A percentile compares a stretch with the other conserved stretches of the same genome.
Evolutionary conservation across 2,113 vertebrate species (phyloP).

Genomic region (Capreolus pygargus): DNA sequence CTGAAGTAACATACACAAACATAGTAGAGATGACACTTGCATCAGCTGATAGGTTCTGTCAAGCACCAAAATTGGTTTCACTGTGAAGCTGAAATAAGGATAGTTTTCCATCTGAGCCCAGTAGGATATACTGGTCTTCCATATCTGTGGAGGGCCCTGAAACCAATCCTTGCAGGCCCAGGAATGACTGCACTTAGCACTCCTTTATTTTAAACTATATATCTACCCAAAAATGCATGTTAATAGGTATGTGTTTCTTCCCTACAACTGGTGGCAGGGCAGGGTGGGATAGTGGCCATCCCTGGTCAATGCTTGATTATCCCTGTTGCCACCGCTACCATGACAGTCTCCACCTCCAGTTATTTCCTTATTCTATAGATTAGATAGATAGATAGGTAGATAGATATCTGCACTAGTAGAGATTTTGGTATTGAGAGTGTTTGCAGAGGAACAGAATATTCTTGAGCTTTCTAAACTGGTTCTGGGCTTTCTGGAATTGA

Average conservation of each 20-base stretch:
- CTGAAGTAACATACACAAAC: neutral
- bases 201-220: neutral
- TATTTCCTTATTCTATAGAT: neutral
- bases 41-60: neutral
- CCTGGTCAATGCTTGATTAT: fast-evolving
- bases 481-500: neutral
- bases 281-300: neutral
- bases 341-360: neutral
- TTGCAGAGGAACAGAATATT: neutral
- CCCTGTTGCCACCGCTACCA: neutral
- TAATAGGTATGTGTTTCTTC: neutral
- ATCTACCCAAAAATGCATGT: neutral
- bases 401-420: neutral
- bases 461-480: neutral
- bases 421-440: neutral
- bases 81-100: neutral
- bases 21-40: neutral
- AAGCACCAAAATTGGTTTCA: neutral
- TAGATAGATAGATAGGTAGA: neutral
- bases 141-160: neutral
- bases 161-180: neutral
- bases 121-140: neutral
- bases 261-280: neutral
- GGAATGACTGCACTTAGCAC: neutral
- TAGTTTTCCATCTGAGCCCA: neutral